Evolutionary conservation across 2,888 invertebrate genomes (phyloP).

Genomic region (Watsonalla cultraria): DNA sequence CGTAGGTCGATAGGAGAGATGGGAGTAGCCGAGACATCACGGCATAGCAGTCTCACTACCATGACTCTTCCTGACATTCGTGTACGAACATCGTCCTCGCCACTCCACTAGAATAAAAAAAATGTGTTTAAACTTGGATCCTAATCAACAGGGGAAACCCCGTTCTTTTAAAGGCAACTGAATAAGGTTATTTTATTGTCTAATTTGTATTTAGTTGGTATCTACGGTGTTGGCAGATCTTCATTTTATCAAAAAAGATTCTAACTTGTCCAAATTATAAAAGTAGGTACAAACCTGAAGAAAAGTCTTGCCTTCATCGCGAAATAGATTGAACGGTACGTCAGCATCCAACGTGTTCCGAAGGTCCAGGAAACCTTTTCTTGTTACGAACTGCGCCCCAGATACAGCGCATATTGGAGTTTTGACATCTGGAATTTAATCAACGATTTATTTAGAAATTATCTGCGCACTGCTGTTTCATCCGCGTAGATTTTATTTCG

Average conservation of each 20-base stretch:
- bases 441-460: background rate
- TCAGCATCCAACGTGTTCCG: conserved; percentile 87
- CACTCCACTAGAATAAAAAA: conserved; percentile 84
- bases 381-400: conserved; percentile 88
- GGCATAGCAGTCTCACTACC: conserved; percentile 87
- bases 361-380: conserved; percentile 88
- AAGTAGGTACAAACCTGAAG: conserved; percentile 79
- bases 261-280: background rate
- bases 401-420: conserved; percentile 92
- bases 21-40: conserved; percentile 81
- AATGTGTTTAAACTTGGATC: conserved; percentile 16
- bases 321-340: conserved; percentile 88
- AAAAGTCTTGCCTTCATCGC: conserved; percentile 90
- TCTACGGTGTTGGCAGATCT: no score
- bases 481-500: no score
- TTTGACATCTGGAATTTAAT: conserved; percentile 79
- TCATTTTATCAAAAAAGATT: no score
- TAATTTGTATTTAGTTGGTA: no score
- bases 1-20: conserved; percentile 70
- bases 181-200: no score
- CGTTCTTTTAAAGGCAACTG: no score
- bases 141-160: background rate
- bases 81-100: conserved; percentile 85
- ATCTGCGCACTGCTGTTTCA: no score
- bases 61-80: conserved; percentile 90